Evolutionary conservation across 1,140 invertebrate genomes (phyloP).

Genomic region (Drosophila varians): DNA sequence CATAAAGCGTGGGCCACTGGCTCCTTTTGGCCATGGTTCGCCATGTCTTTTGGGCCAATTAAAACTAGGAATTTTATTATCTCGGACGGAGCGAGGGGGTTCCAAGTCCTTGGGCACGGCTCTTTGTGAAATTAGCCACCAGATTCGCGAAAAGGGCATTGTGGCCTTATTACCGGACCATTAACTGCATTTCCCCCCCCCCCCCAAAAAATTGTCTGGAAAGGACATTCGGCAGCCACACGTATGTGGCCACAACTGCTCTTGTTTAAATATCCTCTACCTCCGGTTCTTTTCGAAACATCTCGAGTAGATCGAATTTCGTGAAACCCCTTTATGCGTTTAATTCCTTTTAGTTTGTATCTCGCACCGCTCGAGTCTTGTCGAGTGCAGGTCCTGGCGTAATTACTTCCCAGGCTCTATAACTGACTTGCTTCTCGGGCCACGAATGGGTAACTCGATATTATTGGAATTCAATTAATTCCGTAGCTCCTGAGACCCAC

Average conservation of each 20-base stretch:
- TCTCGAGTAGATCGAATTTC: not conserved
- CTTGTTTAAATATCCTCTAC: no score
- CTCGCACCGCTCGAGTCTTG: no score
- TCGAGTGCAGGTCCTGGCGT: not conserved
- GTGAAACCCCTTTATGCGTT: not conserved
- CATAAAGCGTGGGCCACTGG: slow-evolving; percentile 8
- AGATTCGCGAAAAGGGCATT: not conserved
- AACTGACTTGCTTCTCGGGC: not conserved
- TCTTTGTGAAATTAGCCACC: not conserved
- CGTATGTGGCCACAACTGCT: no score
- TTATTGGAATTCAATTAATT: slow-evolving; percentile 9
- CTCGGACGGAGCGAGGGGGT: slow-evolving; percentile 12
- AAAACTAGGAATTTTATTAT: slow-evolving; percentile 23
- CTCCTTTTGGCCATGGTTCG: not conserved
- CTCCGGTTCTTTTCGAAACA: no score
- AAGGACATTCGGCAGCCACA: no score
- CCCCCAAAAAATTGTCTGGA: no score
- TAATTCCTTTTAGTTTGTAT: no score
- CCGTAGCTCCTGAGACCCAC: not conserved
- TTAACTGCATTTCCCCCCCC: no score
- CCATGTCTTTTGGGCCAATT: slow-evolving; percentile 4
- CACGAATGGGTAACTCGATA: not conserved
- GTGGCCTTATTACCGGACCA: no score
- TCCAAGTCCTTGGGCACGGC: slow-evolving; percentile 8
- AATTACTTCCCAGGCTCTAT: not conserved